Base-by-base conservation (phyloP, 1,140 invertebrate genomes). In the Atta texana region DNA sequence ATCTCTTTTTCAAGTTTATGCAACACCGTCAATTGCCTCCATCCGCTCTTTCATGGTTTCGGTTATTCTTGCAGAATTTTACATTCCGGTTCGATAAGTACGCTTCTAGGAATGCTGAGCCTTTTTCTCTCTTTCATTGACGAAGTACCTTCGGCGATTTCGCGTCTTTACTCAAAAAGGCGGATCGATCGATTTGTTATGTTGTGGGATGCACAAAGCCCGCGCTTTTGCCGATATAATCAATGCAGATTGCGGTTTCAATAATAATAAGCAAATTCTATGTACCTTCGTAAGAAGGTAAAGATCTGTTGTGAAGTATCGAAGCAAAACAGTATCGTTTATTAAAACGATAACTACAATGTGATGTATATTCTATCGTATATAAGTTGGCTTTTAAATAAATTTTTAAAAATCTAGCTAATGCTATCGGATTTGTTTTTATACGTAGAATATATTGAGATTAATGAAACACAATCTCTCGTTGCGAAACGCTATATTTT, bases 21-120 rank as follows among this genome's bases (percentile, higher is more conserved):
- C 69, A 84, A 84, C 39, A 51, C 18, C 57, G 69, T 49, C 80
- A 69, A 63, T 84, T 75, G 69, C 80, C 55, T 31, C 18, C 53
- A 24, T 59, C 10, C 55, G 68, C 53, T 21, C 55, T 82, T 59
- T 31, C 24, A 49, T 18, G 24, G 7, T 7, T 49, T 75, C 55
- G 69, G 28, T 63, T 63, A 84, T 75, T 84, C 69, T 74, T 75
- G 55, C 55, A 64, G 64, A 81, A 74, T 84, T 61, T 61, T 61
- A 39, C 24, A 71, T 75, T 75, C 7, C n/a, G 7, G 7, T 31
- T 69, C n/a, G 64, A 81, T 71, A 49, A 81, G 57, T 74, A 39
- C 34, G 53, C 39, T 28, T 82, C 5, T 24, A 18, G 16, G 10
- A 10, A 21, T 18, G 24, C 28, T 14, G 21, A 61, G 10, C 18